Percentiles rank a stretch among this genome's conserved stretches.
Conservation (phyloP, 1,140 invertebrate species). For the Drosophila burlai region DNA sequence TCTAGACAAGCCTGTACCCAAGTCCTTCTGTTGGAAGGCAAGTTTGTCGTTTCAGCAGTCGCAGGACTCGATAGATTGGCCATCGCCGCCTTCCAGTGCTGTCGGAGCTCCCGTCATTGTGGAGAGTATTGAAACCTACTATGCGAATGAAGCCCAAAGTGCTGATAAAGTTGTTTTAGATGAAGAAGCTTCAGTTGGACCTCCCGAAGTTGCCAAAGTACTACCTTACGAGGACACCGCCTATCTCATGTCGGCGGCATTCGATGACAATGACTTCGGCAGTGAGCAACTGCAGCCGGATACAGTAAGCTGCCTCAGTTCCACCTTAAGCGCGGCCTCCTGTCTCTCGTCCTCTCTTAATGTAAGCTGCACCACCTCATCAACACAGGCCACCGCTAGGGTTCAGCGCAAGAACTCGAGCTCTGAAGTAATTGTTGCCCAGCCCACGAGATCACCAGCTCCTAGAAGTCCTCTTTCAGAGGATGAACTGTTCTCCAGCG, state of each 20-base stretch:
- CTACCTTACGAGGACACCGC: slow-evolving; percentile 82
- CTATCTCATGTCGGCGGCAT: slow-evolving; percentile 80
- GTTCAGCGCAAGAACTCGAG: slow-evolving; percentile 62
- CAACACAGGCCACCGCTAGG: slow-evolving; percentile 64
- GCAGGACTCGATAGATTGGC: slow-evolving; percentile 90
- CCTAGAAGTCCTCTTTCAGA: slow-evolving; percentile 88
- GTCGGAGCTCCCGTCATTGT: slow-evolving; percentile 88
- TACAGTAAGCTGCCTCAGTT: slow-evolving; percentile 86
- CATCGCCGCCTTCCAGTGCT: slow-evolving; percentile 91
- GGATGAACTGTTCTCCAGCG: slow-evolving; percentile 88
- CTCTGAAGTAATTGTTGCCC: slow-evolving; percentile 86
- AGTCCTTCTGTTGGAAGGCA: slow-evolving; percentile 83
- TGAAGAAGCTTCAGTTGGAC: slow-evolving; percentile 85
- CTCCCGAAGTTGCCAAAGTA: slow-evolving; percentile 73
- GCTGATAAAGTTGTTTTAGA: slow-evolving; percentile 89
- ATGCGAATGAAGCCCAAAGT: slow-evolving; percentile 90
- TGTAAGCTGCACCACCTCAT: slow-evolving; percentile 75
- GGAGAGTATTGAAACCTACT: slow-evolving; percentile 94
- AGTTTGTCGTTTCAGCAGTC: slow-evolving; percentile 81
- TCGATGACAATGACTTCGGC: slow-evolving; percentile 77
- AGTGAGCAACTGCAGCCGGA: slow-evolving; percentile 72
- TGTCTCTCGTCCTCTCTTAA: slow-evolving; percentile 85
- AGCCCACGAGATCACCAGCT: slow-evolving; percentile 87
- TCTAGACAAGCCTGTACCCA: slow-evolving; percentile 81
- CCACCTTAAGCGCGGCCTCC: slow-evolving; percentile 86